Evolutionary conservation across 2,797 vertebrate species (phyloP).

Genomic region (Xenentodon cancila): DNA sequence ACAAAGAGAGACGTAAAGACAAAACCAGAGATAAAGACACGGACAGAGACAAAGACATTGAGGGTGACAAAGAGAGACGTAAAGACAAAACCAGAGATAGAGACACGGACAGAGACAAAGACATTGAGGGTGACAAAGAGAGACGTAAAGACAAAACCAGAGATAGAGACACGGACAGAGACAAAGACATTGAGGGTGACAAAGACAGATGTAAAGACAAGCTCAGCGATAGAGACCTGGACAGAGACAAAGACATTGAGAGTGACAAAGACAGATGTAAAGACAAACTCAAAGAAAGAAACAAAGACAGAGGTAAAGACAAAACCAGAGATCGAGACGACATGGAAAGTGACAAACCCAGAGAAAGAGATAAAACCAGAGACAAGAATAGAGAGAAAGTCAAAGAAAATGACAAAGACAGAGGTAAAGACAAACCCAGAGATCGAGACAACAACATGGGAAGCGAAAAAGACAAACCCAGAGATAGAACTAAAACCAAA

Average conservation of each 20-base stretch:
- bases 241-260: background rate
- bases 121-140: background rate
- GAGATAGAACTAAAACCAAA: background rate
- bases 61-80: background rate
- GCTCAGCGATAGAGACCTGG: background rate
- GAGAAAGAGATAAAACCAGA: conserved; percentile 56
- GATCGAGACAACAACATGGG: conserved; percentile 65
- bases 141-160: background rate
- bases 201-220: background rate
- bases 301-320: background rate
- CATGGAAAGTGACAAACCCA: conserved; percentile 61
- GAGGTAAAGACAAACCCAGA: background rate
- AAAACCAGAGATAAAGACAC: background rate
- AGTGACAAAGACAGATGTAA: conserved; percentile 4
- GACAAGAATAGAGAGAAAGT: conserved; percentile 4
- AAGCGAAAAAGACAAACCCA: background rate
- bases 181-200: background rate
- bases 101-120: background rate
- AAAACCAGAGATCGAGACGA: conserved; percentile 12
- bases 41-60: background rate
- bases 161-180: background rate
- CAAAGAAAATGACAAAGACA: background rate
- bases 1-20: background rate
- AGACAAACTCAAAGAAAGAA: background rate
- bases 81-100: conserved; percentile 4